Base-by-base conservation (phyloP, 2,888 invertebrate genomes). In the Trachelus tabidus region DNA sequence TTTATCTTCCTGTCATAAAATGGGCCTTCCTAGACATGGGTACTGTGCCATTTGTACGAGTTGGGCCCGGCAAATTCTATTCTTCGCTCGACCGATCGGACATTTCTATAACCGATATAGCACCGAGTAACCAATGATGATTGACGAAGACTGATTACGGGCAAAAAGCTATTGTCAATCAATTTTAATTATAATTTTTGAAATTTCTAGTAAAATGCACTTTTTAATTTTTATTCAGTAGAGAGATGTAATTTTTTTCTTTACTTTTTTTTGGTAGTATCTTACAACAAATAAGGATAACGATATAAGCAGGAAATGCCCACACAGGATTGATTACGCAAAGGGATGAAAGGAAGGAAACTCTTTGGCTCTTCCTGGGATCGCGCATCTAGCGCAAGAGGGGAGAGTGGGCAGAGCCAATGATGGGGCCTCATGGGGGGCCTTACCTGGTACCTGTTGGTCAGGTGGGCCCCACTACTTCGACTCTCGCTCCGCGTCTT, bases 401-500 rank as follows among this genome's bases (percentile, higher is more conserved):
- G 88, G 86, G 89, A 81, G 86, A 85, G 82, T 86, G 85, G 86
- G 88, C 87, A 76, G 87, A 87, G 84, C 90, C 89, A 89, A 89
- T 87, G 87, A 87, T 84, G 86, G 83, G 86, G 81, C 86, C 84
- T 85, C 86, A 87, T 85, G 84, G 81, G 87, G 86, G 87, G 85
- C 85, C 84, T 85, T 85, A 81, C 85, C 83, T 84, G 84, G 85
- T 88, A 87, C 87, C 87, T 86, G 89, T 89, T 90, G 90, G 89
- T 88, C 87, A 88, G 86, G 87, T 88, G 88, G 82, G 81, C 85
- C 88, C 88, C 89, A 87, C 88, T 87, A 56, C 56, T 83, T 74
- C 12, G 71, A 34, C 34, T 34, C 12, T 34, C 31, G 71, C 71
- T 34, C 33, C 9, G 71, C 12, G 69, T 12, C 3, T 30, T 15